Evolutionary conservation across 2,113 vertebrate genomes (phyloP).

Genomic region (Planiliza haematocheilus): DNA sequence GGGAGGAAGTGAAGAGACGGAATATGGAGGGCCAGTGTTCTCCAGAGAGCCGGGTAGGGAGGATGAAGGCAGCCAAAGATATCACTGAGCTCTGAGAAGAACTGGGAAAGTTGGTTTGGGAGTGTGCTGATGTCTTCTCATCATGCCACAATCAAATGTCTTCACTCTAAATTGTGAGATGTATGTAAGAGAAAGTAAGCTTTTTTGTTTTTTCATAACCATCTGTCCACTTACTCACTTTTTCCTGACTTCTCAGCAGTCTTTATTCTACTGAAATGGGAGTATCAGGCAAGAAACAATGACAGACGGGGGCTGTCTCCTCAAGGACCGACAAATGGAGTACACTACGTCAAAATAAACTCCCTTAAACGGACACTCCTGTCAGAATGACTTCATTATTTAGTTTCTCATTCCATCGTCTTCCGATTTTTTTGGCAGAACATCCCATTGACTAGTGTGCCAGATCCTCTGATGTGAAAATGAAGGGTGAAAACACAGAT

Average conservation of each 20-base stretch:
- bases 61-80: conserved; percentile 56
- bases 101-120: conserved; percentile 43
- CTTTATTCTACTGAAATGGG: conserved; percentile 7
- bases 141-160: conserved; percentile 29
- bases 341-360: conserved; percentile 1
- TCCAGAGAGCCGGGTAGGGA: conserved; percentile 31
- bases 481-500: not conserved
- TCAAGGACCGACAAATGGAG: not conserved
- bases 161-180: not conserved
- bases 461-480: not conserved
- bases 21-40: conserved; percentile 18
- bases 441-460: not conserved
- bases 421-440: not conserved
- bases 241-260: not conserved
- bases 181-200: too few relatives aligned
- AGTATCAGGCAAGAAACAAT: not conserved
- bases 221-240: not conserved
- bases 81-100: conserved; percentile 53
- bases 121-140: conserved; percentile 45
- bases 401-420: not conserved
- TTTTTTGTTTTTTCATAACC: too few relatives aligned
- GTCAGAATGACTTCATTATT: not conserved
- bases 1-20: conserved; percentile 20
- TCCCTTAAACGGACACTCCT: not conserved
- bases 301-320: not conserved